Evolutionary conservation across 35 echinoderm and acorn worm genomes (phyloP), one percentile per base, ranked within the genome.

Genomic region (Ophiothrix spiculata): DNA sequence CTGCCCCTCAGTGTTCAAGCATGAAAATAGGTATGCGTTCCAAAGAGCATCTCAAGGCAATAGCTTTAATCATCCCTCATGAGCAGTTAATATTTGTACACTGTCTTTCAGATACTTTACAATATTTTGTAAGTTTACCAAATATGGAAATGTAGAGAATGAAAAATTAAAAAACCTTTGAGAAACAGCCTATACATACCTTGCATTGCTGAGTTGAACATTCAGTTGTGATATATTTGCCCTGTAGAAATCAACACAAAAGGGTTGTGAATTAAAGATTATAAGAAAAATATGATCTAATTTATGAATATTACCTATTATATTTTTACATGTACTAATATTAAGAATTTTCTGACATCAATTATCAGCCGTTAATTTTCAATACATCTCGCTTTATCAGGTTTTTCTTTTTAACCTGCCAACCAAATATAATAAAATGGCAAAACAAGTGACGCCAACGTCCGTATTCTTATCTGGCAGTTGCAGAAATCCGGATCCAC

Each of bases 161-260:
- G 25, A 54, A 23, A 23, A 75, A 69, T n/a, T n/a, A n/a, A n/a
- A n/a, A n/a, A n/a, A n/a, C n/a, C n/a, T n/a, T n/a, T n/a, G n/a
- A n/a, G n/a, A n/a, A n/a, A n/a, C n/a, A n/a, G n/a, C n/a, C n/a
- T n/a, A 73, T 12, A 56, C 75, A 81, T 86, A 97, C 95, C 69
- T 89, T 75, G 82, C 34, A 46, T 79, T 74, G 36, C 33, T 85
- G 16, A 97, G 39, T 40, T 84, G 88, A 31, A 38, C 64, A 85
- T 93, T 97, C n/a, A 97, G 60, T 82, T 87, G 81, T 0, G 95
- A 93, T 1, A 97, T 39, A 32, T 93, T 91, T 77, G 95, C 91
- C 73, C 95, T 97, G 74, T 39, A 84, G 60, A 23, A 33, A 79
- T 31, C 75, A 93, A 74, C 36, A 80, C 75, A 46, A 83, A 81